Evolutionary conservation across 1,140 invertebrate genomes (phyloP), one percentile per base, ranked within the genome.

Genomic region (Diprion similis): DNA sequence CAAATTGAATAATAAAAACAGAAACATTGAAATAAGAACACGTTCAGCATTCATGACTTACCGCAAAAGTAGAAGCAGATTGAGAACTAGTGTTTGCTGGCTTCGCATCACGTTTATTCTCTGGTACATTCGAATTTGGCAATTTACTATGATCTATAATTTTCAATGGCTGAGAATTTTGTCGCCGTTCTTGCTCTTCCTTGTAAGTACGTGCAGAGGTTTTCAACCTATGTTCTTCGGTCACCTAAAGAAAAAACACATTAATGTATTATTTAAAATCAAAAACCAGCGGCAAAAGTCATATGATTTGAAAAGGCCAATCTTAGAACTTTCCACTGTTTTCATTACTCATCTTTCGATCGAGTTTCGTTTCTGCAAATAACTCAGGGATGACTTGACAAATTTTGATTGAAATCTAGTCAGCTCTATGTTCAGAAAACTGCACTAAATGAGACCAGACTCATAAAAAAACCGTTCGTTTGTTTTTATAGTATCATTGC

Each of bases 171-270:
- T 70, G 75, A 1, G 8, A 15, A 9, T 71, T 17, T 2, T 48
- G 65, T 18, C 76, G 77, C 37, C 80, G 74, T 17, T 17, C 69
- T 15, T 69, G n/a, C 46, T 82, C 78, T 8, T 82, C 74, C 66
- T 66, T 0, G 3, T 74, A 71, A 13, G 66, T 74, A 24, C 79
- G 77, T 68, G 45, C 68, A 6, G 81, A 83, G 10, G 75, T 73
- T 65, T 66, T 75, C 9, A 19, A 17, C 11, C 78, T 77, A 70
- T 83, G 59, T 0, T 77, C 66, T 0, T 71, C 47, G n/a, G 74
- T 79, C 10, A 81, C 79, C 79, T 82, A 15, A 77, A 66, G 10
- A 45, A 67, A 66, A 73, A 11, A 48, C 71, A 59, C 71, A 17
- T 48, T 51, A 46, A 46, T 74, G 46, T 71, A 66, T 48, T 71